These are phyloP conservation scores for Chymomyza costata DNA, from an alignment of 1,140 invertebrate species.

Conservation along the genomic window DNA sequence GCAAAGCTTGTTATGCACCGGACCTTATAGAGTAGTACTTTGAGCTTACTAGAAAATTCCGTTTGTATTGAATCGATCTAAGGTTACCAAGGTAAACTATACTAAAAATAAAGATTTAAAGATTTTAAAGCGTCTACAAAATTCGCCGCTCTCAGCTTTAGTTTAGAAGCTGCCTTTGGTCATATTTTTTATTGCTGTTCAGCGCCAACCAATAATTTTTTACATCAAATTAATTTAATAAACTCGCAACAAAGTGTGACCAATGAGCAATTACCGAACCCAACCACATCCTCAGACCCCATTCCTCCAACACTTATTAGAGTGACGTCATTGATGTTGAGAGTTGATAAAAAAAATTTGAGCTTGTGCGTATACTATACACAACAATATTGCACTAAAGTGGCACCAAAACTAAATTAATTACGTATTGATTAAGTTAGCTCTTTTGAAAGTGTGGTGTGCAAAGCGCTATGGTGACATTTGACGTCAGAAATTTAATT, in stretches of 20 bases:
- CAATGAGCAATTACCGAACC: constrained; percentile 52
- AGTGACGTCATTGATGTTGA: constrained; percentile 47
- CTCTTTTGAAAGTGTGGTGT: too few species aligned
- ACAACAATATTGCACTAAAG: constrained; percentile 17
- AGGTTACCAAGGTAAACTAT: too few species aligned
- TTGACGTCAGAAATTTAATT: constrained; percentile 55
- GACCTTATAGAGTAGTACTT: too few species aligned
- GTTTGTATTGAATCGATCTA: too few species aligned
- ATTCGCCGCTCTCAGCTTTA: too few species aligned
- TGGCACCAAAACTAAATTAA: constrained; percentile 58
- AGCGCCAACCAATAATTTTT: constrained; percentile 32
- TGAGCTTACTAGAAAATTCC: too few species aligned
- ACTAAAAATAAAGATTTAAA: too few species aligned
- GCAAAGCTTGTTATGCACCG: too few species aligned
- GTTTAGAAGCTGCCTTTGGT: too few species aligned
- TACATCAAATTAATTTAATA: constrained; percentile 60
- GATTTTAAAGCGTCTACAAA: too few species aligned
- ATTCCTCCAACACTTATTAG: not conserved
- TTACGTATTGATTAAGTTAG: constrained; percentile 58
- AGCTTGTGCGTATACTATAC: not conserved
- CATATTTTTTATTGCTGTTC: too few species aligned
- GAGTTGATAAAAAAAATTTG: too few species aligned
- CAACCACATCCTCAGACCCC: not conserved
- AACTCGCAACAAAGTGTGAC: constrained; percentile 35
- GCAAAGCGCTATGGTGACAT: constrained; percentile 10